Evolutionary conservation across 2,888 invertebrate genomes (phyloP).

Genomic region (Erpobdella octoculata): DNA sequence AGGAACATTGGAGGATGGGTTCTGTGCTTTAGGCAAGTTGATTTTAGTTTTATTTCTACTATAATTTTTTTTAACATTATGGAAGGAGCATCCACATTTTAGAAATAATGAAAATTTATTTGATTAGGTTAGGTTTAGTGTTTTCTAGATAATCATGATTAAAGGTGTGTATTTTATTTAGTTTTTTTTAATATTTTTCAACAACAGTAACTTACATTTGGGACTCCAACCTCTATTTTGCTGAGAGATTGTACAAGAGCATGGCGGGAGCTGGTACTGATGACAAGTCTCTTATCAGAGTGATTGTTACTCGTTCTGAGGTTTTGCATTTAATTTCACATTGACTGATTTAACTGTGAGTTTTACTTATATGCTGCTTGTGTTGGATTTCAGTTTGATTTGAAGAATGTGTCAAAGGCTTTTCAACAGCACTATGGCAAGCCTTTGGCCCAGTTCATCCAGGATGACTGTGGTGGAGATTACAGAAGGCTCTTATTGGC

Average conservation of each 20-base stretch:
- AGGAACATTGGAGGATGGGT: conserved; percentile 44
- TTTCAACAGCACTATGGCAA: conserved; percentile 43
- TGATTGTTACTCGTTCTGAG: conserved; percentile 48
- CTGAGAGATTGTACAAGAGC: conserved; percentile 44
- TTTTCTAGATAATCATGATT: neutral
- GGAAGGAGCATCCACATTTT: too few relatives aligned
- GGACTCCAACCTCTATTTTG: conserved; percentile 47
- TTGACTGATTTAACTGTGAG: too few relatives aligned
- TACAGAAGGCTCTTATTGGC: conserved; percentile 45
- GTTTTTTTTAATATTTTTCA: too few relatives aligned
- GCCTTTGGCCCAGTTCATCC: conserved; percentile 41
- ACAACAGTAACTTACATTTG: conserved; percentile 43
- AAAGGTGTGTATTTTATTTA: too few relatives aligned
- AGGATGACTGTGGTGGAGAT: conserved; percentile 47
- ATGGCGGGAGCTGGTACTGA: conserved; percentile 47
- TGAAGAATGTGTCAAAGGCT: conserved; percentile 44
- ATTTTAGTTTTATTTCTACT: too few relatives aligned
- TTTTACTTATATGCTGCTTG: neutral
- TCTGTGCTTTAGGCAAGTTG: conserved; percentile 44
- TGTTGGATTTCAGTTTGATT: conserved; percentile 43
- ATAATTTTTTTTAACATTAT: too few relatives aligned
- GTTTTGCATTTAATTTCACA: conserved; percentile 31
- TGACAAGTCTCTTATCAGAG: conserved; percentile 46
- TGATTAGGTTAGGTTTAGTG: neutral
- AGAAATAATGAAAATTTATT: neutral